A percentile compares a stretch with the other conserved stretches of the same genome.
Conservation (phyloP, 2,113 vertebrate species). For the Notothenia coriiceps region DNA sequence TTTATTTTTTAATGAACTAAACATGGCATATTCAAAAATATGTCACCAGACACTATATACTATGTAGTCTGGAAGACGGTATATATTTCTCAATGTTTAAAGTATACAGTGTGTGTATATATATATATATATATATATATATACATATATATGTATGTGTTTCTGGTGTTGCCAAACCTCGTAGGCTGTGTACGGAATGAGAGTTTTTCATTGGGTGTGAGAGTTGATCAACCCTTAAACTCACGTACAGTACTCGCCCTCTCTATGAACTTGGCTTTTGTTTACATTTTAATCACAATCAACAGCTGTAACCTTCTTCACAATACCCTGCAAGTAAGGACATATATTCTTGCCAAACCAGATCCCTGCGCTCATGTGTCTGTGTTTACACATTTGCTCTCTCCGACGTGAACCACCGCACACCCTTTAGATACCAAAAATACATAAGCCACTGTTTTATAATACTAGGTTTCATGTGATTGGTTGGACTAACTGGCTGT, state of each 20-base stretch:
- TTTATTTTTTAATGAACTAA: not conserved
- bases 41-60: not conserved
- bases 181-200: constrained; percentile 21
- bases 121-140: not conserved
- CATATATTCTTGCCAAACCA: constrained; percentile 85
- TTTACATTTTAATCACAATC: constrained; percentile 86
- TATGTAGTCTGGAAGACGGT: not conserved
- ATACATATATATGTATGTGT: not conserved
- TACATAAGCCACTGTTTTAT: constrained; percentile 50
- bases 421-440: constrained; percentile 69
- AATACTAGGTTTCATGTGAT: constrained; percentile 34
- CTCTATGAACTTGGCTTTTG: constrained; percentile 79
- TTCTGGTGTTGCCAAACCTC: constrained; percentile 22
- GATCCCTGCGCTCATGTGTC: constrained; percentile 77
- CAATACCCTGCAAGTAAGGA: constrained; percentile 82
- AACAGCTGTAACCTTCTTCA: constrained; percentile 81
- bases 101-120: not conserved
- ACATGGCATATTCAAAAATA: not conserved
- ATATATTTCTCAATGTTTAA: not conserved
- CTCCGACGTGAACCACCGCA: constrained; percentile 67
- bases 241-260: constrained; percentile 72
- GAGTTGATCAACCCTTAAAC: constrained; percentile 71
- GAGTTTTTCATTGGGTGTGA: constrained; percentile 59
- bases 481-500: constrained; percentile 54
- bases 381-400: constrained; percentile 73